These are phyloP conservation scores for Elaphurus davidianus DNA, from an alignment of 2,113 vertebrate species.

Conservation along the genomic window DNA sequence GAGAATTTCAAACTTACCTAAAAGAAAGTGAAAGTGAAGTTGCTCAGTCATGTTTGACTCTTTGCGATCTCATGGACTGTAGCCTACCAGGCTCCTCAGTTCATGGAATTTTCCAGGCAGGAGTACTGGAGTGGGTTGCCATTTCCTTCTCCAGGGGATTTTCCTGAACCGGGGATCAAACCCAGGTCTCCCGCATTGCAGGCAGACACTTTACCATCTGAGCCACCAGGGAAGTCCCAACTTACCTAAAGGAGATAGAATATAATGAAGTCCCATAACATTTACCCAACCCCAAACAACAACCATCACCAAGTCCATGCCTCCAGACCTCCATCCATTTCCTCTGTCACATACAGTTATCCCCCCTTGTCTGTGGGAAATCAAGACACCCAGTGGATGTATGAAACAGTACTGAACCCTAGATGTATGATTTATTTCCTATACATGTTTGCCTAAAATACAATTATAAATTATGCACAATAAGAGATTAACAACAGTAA, in stretches of 20 bases:
- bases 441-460: not conserved
- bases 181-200: fast-evolving
- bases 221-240: not conserved
- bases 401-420: not conserved
- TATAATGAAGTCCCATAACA: not conserved
- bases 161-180: not conserved
- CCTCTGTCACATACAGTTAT: not conserved
- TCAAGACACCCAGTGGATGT: not conserved
- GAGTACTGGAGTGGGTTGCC: not conserved
- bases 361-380: not conserved
- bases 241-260: not conserved
- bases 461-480: not conserved
- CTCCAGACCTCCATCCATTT: not conserved
- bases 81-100: not conserved
- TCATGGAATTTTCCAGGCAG: not conserved
- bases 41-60: fast-evolving
- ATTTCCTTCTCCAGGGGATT: not conserved
- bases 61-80: not conserved
- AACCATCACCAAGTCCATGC: not conserved
- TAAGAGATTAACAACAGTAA: not conserved
- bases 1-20: not conserved
- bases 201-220: not conserved
- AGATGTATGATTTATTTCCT: not conserved
- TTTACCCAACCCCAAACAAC: not conserved
- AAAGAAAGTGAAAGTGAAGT: not conserved